A percentile compares a stretch with the other conserved stretches of the same genome.
Evolutionary conservation across 2,797 vertebrate genomes (phyloP).

Genomic region (Enteromius treurensis): DNA sequence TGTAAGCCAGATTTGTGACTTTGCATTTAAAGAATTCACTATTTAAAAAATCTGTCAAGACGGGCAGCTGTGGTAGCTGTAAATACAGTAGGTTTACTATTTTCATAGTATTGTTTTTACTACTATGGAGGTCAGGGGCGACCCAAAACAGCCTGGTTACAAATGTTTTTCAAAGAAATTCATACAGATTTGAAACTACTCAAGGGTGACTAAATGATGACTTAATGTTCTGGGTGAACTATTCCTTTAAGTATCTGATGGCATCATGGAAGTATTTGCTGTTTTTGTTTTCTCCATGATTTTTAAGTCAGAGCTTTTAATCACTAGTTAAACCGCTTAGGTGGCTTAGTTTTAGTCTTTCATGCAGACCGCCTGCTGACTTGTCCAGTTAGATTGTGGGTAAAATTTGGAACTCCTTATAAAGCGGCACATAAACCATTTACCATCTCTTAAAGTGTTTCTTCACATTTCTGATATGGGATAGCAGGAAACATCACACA

Average conservation of each 20-base stretch:
- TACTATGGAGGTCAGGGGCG: too few species aligned
- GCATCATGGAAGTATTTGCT: constrained; percentile 2
- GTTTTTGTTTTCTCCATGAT: constrained; percentile 35
- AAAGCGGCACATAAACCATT: constrained; percentile 6
- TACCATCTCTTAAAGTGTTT: constrained; percentile 34
- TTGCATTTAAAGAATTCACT: neutral
- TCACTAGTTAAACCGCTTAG: constrained; percentile 52
- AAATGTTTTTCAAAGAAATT: too few species aligned
- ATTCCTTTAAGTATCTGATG: neutral
- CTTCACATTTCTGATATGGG: constrained; percentile 23
- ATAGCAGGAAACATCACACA: constrained; percentile 43
- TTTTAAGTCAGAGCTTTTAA: constrained; percentile 49
- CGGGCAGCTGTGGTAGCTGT: neutral
- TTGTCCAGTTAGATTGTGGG: constrained; percentile 31
- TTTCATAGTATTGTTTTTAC: too few species aligned
- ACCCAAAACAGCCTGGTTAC: too few species aligned
- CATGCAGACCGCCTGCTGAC: constrained; percentile 44
- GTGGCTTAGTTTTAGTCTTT: constrained; percentile 53
- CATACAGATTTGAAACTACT: too few species aligned
- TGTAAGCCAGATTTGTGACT: neutral
- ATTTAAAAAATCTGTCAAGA: neutral
- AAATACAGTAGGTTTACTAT: neutral
- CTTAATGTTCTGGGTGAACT: too few species aligned
- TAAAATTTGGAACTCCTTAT: constrained; percentile 36
- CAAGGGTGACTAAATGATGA: too few species aligned